Base-by-base conservation (phyloP, 2,113 vertebrate genomes). In the Microcebus murinus region DNA sequence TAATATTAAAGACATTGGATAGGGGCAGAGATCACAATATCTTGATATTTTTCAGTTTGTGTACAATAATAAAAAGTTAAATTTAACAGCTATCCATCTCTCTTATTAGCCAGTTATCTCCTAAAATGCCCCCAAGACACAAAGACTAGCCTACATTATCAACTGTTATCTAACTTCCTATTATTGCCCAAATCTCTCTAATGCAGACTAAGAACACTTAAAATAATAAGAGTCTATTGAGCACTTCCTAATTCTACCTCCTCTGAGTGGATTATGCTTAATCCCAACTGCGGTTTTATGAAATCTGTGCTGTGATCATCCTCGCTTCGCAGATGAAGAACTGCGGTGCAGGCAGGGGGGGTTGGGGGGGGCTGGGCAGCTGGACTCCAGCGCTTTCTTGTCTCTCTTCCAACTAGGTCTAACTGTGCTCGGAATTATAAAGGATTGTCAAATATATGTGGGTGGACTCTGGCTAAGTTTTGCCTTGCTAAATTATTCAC, bases 361-460 rank as follows among this genome's bases (percentile, higher is more conserved):
- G 42, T 42, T 42, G 1, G 36, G 1, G 36, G 13, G 8, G 3
- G 9, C 52, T 11, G 1, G 15, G 8, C 5, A 39, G 31, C 18
- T 52, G 29, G 23, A 25, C 27, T 45, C 34, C 14, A 34, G 34
- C 0, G 0, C 29, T 71, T 5, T 1, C 25, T 57, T 0, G 0
- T 20, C 12, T 84, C 55, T 71, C 11, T 50, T 29, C 42, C 63
- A 39, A 34, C 13, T 36, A 76, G 4, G 2, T 45, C 2, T 63
- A 6, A 83, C 25, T 55, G 6, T 20, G 17, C 13, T 94, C 25
- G n/a, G 1, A 84, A 77, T 18, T 52, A n/a, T 3, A 52, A 39
- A 65, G n/a, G 15, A 67, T 31, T 59, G 71, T 39, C 48, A 57
- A 27, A 63, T 23, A 31, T 3, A 4, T 8, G 13, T 6, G 0